Base-by-base conservation (phyloP, 1,140 invertebrate genomes). In the Drusus annulatus region DNA sequence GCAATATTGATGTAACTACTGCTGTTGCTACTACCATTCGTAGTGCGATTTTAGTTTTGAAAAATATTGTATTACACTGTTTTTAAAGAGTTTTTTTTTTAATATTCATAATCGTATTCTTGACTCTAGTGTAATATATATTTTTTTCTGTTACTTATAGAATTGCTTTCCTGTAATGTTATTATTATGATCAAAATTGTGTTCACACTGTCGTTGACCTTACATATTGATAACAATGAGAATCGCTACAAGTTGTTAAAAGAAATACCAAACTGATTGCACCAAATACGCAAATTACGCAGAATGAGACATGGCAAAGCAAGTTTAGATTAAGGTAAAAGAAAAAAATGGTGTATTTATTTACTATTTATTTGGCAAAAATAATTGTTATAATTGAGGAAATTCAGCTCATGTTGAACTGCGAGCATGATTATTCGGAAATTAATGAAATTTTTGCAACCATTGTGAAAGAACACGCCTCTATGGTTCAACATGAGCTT, bases 211-310 rank as follows among this genome's bases (percentile, higher is more conserved):
- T 60, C 23, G 56, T 60, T 60, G 19, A 60, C 23, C 56, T 60
- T 52, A 45, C 31, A 71, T 25, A 50, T 31, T 50, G 7, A 58
- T 31, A 60, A 60, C 1, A 60, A 60, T 23, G 23, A 60, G 56
- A 60, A 21, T 60, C 56, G 56, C 56, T 21, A 13, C 36, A 45
- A 45, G 10, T 45, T 45, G 36, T 45, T 10, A 45, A 25, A 68
- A 60, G 17, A 17, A 71, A n/a, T 17, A 71, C 17, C 17, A 74
- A 16, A 15, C 45, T 74, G 16, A 52, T 63, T 71, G 76, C 76
- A 78, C 76, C 76, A 78, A 78, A 78, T 78, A 78, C 28, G 76
- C 45, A 78, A 78, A 78, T 78, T 68, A 68, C 36, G 50, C 60
- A 68, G 60, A 78, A 51, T 60, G 50, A 28, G 21, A 50, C 21